Percentiles rank a stretch among this genome's conserved stretches.
Conservation (phyloP, 2,888 invertebrate genomes). For the Argyresthia goedartella region DNA sequence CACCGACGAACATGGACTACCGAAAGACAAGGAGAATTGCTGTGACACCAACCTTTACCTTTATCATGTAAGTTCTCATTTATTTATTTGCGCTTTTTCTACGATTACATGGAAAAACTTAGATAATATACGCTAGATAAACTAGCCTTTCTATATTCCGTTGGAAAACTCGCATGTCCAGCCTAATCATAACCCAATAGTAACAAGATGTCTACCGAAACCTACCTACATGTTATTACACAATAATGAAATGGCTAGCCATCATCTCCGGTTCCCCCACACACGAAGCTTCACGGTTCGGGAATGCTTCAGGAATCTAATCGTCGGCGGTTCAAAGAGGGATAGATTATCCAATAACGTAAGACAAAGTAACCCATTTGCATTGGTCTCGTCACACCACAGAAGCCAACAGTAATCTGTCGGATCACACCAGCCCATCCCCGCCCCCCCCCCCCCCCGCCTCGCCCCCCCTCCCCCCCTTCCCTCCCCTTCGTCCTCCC, state of each 20-base stretch:
- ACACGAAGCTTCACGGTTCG: too few species aligned
- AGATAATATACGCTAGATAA: too few species aligned
- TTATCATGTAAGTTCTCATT: conserved; percentile 75
- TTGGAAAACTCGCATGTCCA: too few species aligned
- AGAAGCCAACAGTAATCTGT: conserved; percentile 14
- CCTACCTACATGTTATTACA: too few species aligned
- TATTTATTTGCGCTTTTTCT: not conserved
- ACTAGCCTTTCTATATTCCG: too few species aligned
- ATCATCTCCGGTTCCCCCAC: too few species aligned
- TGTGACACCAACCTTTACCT: conserved; percentile 91
- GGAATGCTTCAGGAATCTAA: too few species aligned
- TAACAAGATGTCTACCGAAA: too few species aligned
- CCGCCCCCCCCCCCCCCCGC: not conserved
- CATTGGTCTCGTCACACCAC: conserved; percentile 12
- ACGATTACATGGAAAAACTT: too few species aligned
- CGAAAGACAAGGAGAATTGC: conserved; percentile 78
- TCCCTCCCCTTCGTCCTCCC: not conserved
- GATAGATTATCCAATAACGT: not conserved
- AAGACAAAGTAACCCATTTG: conserved; percentile 10
- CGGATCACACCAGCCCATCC: conserved; percentile 14
- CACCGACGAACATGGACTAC: conserved; percentile 75
- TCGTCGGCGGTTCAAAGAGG: too few species aligned
- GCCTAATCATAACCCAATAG: too few species aligned
- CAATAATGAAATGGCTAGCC: too few species aligned
- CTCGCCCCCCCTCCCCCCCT: conserved; percentile 1